Conservation (phyloP, 1,140 invertebrate species). For the Oreohelix idahoensis region DNA sequence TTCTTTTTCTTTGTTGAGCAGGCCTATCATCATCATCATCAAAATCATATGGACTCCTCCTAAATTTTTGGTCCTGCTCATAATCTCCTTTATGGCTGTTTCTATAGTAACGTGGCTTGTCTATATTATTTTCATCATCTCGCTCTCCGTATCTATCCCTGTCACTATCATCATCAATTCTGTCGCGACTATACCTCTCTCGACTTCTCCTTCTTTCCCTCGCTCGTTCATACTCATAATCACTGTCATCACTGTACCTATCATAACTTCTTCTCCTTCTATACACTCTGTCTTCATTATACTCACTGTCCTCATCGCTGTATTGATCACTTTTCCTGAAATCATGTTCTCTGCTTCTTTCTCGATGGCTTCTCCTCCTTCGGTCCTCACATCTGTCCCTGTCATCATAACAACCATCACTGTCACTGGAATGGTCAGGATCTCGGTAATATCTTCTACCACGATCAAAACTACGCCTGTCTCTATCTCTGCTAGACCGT, state of each 20-base stretch:
- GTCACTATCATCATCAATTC: constrained; percentile 13
- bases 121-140: background rate
- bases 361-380: background rate
- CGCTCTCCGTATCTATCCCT: constrained; percentile 14
- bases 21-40: background rate
- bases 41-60: background rate
- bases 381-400: background rate
- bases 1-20: background rate
- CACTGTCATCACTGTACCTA: background rate
- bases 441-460: background rate
- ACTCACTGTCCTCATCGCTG: constrained; percentile 29
- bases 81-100: constrained; percentile 14
- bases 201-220: background rate
- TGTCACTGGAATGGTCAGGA: background rate
- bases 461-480: background rate
- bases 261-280: constrained; percentile 13
- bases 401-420: background rate
- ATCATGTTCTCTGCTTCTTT: constrained; percentile 12
- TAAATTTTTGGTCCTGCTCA: background rate
- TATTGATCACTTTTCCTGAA: background rate
- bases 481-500: background rate
- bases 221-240: background rate
- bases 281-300: constrained; percentile 1
- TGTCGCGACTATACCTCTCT: background rate
- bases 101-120: background rate